phyloP scores from a whole-genome alignment of 2,797 vertebrate species.

The Gephyroberyx darwinii region DNA sequence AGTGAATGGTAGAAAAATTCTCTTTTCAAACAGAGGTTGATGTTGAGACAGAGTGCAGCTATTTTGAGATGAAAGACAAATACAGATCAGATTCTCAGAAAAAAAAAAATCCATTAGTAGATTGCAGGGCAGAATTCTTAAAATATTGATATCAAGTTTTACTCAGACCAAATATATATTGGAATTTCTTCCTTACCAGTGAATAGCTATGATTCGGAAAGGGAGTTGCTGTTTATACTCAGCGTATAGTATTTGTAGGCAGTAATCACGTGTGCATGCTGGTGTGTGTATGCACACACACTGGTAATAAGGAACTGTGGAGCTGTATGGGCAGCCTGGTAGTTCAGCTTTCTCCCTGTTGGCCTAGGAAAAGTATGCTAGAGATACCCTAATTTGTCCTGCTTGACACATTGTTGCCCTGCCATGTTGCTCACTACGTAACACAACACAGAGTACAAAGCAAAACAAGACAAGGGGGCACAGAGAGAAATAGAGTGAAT shows the following conservation, averaged over 20 bases:
- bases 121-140: conserved; percentile 10
- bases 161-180: no score
- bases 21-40: conserved; percentile 18
- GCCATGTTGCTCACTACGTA: conserved; percentile 20
- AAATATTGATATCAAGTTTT: conserved; percentile 39
- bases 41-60: conserved; percentile 33
- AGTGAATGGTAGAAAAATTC: conserved; percentile 33
- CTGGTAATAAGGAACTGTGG: conserved; percentile 32
- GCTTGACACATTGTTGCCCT: conserved; percentile 16
- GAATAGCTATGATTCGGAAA: conserved; percentile 18
- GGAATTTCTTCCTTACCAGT: conserved; percentile 1
- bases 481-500: conserved; percentile 1
- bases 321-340: conserved; percentile 13
- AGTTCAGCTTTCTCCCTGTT: conserved; percentile 36
- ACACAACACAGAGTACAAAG: conserved; percentile 49
- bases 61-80: conserved; percentile 52
- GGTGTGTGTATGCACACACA: conserved; percentile 1
- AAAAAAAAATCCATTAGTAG: conserved; percentile 35
- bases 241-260: neutral
- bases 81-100: conserved; percentile 42
- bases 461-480: conserved; percentile 17
- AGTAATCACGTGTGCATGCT: neutral
- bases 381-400: conserved; percentile 52
- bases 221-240: neutral
- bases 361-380: conserved; percentile 41